Percentiles rank a stretch among this genome's conserved stretches.
Conservation (phyloP, 2,797 vertebrate species). For the Phoebastria nigripes region DNA sequence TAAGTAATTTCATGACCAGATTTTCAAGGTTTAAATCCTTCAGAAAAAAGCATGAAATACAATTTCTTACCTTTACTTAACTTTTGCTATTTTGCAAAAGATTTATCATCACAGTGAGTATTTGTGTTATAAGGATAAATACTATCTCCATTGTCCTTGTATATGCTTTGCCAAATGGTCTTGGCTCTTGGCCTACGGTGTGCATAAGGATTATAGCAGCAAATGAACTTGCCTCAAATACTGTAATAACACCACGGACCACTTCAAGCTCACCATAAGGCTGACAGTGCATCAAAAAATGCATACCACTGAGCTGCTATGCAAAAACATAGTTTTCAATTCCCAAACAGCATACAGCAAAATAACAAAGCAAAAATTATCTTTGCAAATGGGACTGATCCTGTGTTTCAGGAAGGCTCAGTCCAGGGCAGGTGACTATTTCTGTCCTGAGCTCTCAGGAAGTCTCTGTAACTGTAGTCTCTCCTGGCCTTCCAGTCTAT, state of each 20-base stretch:
- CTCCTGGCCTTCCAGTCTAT: background rate
- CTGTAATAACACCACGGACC: background rate
- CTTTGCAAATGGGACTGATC: background rate
- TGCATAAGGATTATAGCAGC: background rate
- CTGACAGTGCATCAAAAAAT: background rate
- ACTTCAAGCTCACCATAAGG: background rate
- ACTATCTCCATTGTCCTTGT: background rate
- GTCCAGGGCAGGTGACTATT: background rate
- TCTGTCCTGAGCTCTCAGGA: background rate
- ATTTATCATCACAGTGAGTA: background rate
- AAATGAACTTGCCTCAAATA: background rate
- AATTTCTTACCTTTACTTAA: background rate
- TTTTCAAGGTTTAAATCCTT: background rate
- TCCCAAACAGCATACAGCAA: background rate
- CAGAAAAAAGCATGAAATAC: background rate
- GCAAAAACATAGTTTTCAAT: background rate
- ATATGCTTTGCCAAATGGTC: background rate
- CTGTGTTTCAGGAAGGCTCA: background rate
- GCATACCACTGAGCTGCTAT: background rate
- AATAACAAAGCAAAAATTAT: background rate
- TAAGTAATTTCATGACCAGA: background rate
- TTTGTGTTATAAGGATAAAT: background rate
- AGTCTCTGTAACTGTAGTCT: background rate
- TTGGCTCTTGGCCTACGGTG: background rate
- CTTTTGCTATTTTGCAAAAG: background rate